Percentiles rank a stretch among this genome's conserved stretches.
Conservation (phyloP, 2,113 vertebrate species). For the Forbesichthys agassizii region DNA sequence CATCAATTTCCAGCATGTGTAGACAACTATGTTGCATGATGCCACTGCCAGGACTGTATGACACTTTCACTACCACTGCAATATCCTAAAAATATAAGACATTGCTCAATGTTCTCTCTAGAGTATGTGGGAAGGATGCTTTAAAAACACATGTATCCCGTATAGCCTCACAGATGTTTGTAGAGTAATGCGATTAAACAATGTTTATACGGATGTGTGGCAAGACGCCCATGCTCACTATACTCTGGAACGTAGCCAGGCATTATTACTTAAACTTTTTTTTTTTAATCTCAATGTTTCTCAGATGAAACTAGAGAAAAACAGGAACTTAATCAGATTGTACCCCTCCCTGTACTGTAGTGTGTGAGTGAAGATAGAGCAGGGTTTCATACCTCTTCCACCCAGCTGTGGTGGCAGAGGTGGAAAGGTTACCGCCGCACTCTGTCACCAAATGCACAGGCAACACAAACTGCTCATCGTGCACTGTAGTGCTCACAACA, state of each 20-base stretch:
- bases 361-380: constrained; percentile 12
- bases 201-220: constrained; percentile 50
- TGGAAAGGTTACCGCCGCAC: not conserved
- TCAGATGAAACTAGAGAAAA: constrained; percentile 61
- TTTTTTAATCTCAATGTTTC: constrained; percentile 52
- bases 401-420: constrained; percentile 55
- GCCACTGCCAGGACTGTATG: not conserved
- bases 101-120: constrained; percentile 30
- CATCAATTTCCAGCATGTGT: not conserved
- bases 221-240: constrained; percentile 40
- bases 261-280: constrained; percentile 44
- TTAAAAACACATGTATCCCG: constrained; percentile 44
- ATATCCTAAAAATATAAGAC: not conserved
- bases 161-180: constrained; percentile 25
- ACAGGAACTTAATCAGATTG: constrained; percentile 71
- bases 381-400: constrained; percentile 46
- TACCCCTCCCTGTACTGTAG: constrained; percentile 57
- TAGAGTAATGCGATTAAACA: constrained; percentile 24
- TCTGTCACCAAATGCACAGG: not conserved
- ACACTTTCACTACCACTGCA: not conserved
- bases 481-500: constrained; percentile 4
- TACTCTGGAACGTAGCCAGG: not conserved
- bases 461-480: not conserved
- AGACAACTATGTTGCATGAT: constrained; percentile 1
- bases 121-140: constrained; percentile 48